Evolutionary conservation across 1,140 invertebrate species (phyloP).

Genomic region (Drosophila fuyamai): DNA sequence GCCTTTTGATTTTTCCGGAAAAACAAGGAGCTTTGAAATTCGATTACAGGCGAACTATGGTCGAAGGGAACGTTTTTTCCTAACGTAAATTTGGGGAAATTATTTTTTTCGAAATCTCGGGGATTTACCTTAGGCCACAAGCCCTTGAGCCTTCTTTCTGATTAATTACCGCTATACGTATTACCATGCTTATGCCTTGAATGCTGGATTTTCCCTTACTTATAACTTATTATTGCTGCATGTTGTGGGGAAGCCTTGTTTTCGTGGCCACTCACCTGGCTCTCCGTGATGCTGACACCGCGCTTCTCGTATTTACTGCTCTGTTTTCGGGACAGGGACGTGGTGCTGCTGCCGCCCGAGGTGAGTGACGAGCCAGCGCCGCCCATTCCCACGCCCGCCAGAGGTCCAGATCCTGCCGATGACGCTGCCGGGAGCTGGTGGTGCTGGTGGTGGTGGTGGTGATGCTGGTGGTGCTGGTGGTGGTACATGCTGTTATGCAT

Average conservation of each 20-base stretch:
- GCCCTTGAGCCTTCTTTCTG: background rate
- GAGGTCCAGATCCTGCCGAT: conserved; percentile 10
- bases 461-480: conserved; percentile 64
- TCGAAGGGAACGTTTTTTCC: too few relatives aligned
- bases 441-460: conserved; percentile 39
- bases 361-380: conserved; percentile 48
- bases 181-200: conserved; percentile 1
- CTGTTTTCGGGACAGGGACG: conserved; percentile 77
- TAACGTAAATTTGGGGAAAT: too few relatives aligned
- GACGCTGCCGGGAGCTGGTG: conserved; percentile 46
- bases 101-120: too few relatives aligned
- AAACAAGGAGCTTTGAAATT: too few relatives aligned
- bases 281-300: conserved; percentile 80
- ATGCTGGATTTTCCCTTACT: background rate
- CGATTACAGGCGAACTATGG: too few relatives aligned
- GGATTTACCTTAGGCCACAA: too few relatives aligned
- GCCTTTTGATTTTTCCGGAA: too few relatives aligned
- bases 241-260: conserved; percentile 16
- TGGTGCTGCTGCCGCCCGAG: conserved; percentile 60
- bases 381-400: conserved; percentile 2
- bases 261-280: conserved; percentile 72
- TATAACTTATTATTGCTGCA: background rate
- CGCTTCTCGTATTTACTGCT: conserved; percentile 84
- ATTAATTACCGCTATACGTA: background rate
- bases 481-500: conserved; percentile 83